Conservation (phyloP, 2,888 invertebrate genomes). For the Xanthia icteritia region DNA sequence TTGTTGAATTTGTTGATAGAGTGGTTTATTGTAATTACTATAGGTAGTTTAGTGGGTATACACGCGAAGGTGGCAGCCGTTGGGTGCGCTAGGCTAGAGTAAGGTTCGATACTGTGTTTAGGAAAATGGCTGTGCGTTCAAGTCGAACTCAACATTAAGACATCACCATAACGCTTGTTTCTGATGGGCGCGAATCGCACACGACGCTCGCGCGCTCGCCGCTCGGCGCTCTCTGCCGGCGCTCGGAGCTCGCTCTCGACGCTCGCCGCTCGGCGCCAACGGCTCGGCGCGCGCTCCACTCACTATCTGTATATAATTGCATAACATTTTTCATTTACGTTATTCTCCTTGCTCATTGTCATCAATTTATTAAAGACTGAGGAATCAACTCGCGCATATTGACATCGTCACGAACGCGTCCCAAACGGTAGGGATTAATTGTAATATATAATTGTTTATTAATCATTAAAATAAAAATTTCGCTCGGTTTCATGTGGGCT, state of each 20-base stretch:
- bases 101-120: slow-evolving; percentile 85
- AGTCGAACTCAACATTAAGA: slow-evolving; percentile 85
- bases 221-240: slow-evolving; percentile 54
- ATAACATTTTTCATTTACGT: slow-evolving; percentile 89
- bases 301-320: slow-evolving; percentile 88
- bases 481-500: slow-evolving; percentile 79
- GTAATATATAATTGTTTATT: slow-evolving; percentile 83
- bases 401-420: slow-evolving; percentile 89
- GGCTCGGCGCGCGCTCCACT: slow-evolving; percentile 58
- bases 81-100: slow-evolving; percentile 83
- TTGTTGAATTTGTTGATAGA: slow-evolving; percentile 90
- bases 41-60: slow-evolving; percentile 85
- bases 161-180: slow-evolving; percentile 73
- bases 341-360: slow-evolving; percentile 89
- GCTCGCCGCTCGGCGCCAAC: slow-evolving; percentile 36
- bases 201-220: slow-evolving; percentile 66
- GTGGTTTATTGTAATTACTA: slow-evolving; percentile 87
- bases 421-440: slow-evolving; percentile 83
- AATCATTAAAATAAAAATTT: slow-evolving; percentile 79
- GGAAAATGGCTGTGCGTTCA: slow-evolving; percentile 88
- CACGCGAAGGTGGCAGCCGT: slow-evolving; percentile 82
- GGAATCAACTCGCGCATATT: slow-evolving; percentile 90
- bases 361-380: slow-evolving; percentile 91
- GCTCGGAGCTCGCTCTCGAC: slow-evolving; percentile 50
- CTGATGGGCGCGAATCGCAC: slow-evolving; percentile 76